phyloP scores from a whole-genome alignment of 2,113 vertebrate genomes.

The Sorex araneus region DNA sequence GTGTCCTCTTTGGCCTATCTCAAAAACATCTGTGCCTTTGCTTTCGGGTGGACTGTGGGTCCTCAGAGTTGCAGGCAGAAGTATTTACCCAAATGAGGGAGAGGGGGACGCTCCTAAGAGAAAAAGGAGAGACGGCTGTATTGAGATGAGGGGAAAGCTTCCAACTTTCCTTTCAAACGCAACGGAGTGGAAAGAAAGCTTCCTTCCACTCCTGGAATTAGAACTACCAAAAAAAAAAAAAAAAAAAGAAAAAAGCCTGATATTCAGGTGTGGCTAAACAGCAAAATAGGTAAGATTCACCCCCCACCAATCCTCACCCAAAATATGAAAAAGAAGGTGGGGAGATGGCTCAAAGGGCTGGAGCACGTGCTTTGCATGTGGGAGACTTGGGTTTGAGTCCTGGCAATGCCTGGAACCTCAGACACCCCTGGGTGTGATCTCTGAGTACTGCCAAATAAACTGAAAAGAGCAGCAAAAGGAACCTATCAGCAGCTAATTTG shows the following conservation, averaged over 20 bases:
- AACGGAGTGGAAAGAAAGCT: conserved; percentile 32
- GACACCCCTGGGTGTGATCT: too few relatives aligned
- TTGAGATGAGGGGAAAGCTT: neutral
- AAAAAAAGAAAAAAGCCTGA: conserved; percentile 30
- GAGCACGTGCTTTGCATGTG: too few relatives aligned
- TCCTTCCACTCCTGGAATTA: conserved; percentile 57
- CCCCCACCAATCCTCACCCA: too few relatives aligned
- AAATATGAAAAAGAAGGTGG: too few relatives aligned
- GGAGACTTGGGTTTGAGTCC: too few relatives aligned
- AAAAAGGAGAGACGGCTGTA: neutral
- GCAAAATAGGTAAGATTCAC: neutral
- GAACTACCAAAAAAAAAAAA: conserved; percentile 1
- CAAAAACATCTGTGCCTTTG: conserved; percentile 76
- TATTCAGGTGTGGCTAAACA: conserved; percentile 1
- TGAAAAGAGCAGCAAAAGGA: neutral
- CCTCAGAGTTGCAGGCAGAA: conserved; percentile 39
- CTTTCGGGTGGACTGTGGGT: conserved; percentile 53
- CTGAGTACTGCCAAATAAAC: neutral
- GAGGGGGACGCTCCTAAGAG: neutral
- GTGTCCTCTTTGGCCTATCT: conserved; percentile 48
- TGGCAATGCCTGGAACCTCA: too few relatives aligned
- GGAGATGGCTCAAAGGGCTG: too few relatives aligned
- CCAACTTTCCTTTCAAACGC: conserved; percentile 26
- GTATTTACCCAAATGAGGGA: conserved; percentile 48
- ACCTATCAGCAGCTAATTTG: conserved; percentile 49